Conservation (phyloP, 2,113 vertebrate species). For the Stomatorhinus ivindoensis region DNA sequence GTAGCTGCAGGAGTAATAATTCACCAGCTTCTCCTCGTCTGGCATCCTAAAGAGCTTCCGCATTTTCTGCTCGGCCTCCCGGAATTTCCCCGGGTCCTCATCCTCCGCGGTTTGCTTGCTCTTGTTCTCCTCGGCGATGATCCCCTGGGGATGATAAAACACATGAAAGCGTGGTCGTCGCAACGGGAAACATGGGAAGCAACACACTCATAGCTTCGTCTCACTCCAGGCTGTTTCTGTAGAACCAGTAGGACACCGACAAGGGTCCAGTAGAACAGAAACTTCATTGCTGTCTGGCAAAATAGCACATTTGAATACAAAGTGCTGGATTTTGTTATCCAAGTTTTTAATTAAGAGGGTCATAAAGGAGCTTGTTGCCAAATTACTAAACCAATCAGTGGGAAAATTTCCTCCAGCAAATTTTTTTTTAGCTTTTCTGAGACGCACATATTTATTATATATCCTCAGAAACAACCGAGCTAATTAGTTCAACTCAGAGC, state of each 20-base stretch:
- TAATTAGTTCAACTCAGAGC: not conserved
- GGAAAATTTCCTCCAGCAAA: not conserved
- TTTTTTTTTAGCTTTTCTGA: not conserved
- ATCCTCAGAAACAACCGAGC: not conserved
- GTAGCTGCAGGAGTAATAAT: constrained; percentile 96
- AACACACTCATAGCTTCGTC: not conserved
- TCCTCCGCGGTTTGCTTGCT: constrained; percentile 72
- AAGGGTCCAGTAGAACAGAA: not conserved
- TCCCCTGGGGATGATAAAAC: constrained; percentile 64
- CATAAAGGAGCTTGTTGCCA: not conserved
- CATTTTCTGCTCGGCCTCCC: constrained; percentile 94
- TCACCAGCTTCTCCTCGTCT: constrained; percentile 91
- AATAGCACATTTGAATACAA: not conserved
- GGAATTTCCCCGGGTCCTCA: constrained; percentile 90
- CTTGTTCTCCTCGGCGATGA: constrained; percentile 94
- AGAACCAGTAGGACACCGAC: not conserved
- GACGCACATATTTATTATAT: not conserved
- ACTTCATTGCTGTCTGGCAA: not conserved
- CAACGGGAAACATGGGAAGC: not conserved
- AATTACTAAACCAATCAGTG: not conserved
- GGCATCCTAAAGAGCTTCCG: constrained; percentile 93
- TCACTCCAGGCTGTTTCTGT: not conserved
- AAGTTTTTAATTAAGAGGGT: not conserved
- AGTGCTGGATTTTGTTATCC: not conserved
- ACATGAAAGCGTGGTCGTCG: not conserved